Percentiles rank a stretch among this genome's conserved stretches.
phyloP scores from a whole-genome alignment of 2,888 invertebrate species.

The Listrodromus nycthemerus region DNA sequence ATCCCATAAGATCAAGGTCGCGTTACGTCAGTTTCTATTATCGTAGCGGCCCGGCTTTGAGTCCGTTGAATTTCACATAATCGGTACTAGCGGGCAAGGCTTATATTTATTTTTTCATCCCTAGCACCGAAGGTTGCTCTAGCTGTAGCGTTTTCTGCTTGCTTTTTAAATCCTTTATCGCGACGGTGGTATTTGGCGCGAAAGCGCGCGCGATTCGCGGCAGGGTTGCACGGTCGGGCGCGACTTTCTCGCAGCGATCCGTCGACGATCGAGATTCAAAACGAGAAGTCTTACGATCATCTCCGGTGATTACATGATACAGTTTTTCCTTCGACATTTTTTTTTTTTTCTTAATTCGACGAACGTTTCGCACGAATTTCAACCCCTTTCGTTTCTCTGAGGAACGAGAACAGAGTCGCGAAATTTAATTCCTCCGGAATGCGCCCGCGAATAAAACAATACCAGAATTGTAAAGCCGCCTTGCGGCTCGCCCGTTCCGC shows the following conservation, averaged over 20 bases:
- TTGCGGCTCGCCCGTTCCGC: slow-evolving; percentile 8
- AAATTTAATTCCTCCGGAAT: not conserved
- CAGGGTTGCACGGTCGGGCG: slow-evolving; percentile 35
- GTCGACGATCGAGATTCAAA: slow-evolving; percentile 54
- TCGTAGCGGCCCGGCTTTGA: not conserved
- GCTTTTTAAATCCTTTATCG: slow-evolving; percentile 8
- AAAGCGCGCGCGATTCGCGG: slow-evolving; percentile 18
- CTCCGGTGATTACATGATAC: not conserved
- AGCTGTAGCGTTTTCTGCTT: slow-evolving; percentile 15
- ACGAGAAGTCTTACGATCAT: slow-evolving; percentile 54
- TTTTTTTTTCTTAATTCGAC: not conserved
- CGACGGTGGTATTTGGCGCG: slow-evolving; percentile 12
- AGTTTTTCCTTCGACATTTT: not conserved
- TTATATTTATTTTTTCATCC: slow-evolving; percentile 10
- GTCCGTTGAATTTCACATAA: slow-evolving; percentile 2
- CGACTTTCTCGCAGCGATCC: slow-evolving; percentile 7
- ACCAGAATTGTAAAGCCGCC: not conserved
- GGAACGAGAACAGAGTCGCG: not conserved
- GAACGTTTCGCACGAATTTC: not conserved
- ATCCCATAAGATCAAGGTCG: slow-evolving; percentile 56
- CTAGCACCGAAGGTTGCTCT: slow-evolving; percentile 18
- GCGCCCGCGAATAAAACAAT: not conserved
- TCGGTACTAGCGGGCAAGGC: not conserved
- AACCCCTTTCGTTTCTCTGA: too few relatives aligned
- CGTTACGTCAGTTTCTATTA: slow-evolving; percentile 20